phyloP scores from a whole-genome alignment of 2,888 invertebrate genomes.

The Drosophila tripunctata region DNA sequence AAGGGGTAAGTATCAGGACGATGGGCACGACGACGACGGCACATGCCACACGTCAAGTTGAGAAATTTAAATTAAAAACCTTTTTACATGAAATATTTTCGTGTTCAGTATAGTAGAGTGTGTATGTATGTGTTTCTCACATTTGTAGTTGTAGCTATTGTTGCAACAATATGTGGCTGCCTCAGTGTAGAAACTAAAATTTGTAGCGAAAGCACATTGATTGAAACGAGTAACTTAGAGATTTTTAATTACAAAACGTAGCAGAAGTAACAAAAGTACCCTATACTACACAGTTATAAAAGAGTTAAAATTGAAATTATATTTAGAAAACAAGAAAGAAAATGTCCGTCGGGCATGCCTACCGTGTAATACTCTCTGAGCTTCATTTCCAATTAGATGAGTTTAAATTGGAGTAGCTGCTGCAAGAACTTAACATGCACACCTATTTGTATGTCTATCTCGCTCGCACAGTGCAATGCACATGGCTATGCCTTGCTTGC shows the following conservation, averaged over 20 bases:
- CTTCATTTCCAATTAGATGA: too few species aligned
- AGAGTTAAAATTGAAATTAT: too few species aligned
- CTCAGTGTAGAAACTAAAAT: background rate
- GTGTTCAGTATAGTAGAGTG: slow-evolving; percentile 34
- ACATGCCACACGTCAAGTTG: slow-evolving; percentile 76
- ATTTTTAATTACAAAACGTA: slow-evolving; percentile 10
- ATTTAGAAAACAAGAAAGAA: too few species aligned
- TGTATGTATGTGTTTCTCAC: background rate
- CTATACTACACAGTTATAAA: too few species aligned
- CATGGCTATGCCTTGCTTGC: too few species aligned
- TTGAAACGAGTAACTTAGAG: slow-evolving; percentile 2
- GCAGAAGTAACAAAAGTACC: too few species aligned
- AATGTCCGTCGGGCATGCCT: too few species aligned
- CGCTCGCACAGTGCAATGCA: too few species aligned
- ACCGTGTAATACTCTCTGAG: too few species aligned
- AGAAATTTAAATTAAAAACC: slow-evolving; percentile 80
- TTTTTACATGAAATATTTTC: slow-evolving; percentile 66
- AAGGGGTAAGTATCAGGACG: background rate
- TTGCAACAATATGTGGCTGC: slow-evolving; percentile 12
- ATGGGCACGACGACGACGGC: slow-evolving; percentile 53
- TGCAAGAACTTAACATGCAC: too few species aligned
- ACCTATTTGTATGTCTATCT: too few species aligned
- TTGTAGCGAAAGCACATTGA: slow-evolving; percentile 12
- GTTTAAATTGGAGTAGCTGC: too few species aligned
- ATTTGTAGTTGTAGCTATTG: slow-evolving; percentile 15